Conservation (phyloP, 2,113 vertebrate genomes). For the Macaca mulatta region DNA sequence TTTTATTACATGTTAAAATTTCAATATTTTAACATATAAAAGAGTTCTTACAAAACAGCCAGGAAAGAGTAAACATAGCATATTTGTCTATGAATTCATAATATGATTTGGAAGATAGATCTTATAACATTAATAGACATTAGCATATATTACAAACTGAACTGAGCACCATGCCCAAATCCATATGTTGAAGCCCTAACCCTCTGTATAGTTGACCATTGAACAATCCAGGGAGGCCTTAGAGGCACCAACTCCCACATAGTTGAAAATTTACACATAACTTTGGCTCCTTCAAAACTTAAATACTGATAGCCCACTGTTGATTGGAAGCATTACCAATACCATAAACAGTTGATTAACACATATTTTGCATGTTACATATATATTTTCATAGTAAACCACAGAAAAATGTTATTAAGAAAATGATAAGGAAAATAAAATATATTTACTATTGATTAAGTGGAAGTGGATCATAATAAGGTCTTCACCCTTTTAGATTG, state of each 20-base stretch:
- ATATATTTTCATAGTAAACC: background rate
- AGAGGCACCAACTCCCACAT: background rate
- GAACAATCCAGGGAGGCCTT: background rate
- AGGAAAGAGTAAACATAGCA: background rate
- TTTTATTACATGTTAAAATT: background rate
- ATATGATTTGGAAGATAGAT: background rate
- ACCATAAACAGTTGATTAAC: background rate
- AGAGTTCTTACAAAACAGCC: background rate
- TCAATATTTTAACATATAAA: background rate
- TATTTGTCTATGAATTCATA: background rate
- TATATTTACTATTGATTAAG: background rate
- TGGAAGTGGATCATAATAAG: background rate
- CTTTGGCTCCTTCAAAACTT: background rate
- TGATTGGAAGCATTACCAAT: background rate
- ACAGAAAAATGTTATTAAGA: background rate
- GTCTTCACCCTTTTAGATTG: background rate
- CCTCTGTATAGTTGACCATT: background rate
- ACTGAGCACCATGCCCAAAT: background rate
- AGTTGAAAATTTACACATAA: background rate
- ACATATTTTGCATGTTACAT: background rate
- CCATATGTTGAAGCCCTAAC: background rate
- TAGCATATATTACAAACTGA: background rate
- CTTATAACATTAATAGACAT: background rate
- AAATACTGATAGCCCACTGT: background rate
- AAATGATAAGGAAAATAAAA: background rate